phyloP scores from a whole-genome alignment of 2,888 invertebrate genomes.

The Scelioninae gen. 1 region DNA sequence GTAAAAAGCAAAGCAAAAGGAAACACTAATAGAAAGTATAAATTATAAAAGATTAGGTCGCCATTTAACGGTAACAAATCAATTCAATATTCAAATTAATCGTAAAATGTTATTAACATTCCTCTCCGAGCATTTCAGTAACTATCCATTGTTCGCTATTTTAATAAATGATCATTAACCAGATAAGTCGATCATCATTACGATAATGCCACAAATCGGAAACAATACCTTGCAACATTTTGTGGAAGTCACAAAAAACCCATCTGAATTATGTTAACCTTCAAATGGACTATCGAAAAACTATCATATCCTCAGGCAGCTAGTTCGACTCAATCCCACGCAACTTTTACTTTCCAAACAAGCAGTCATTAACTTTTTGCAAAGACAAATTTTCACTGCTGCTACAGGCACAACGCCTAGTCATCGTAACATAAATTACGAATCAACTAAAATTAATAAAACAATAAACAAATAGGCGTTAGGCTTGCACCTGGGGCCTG shows the following conservation, averaged over 20 bases:
- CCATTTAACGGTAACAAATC: conserved; percentile 14
- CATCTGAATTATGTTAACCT: conserved; percentile 42
- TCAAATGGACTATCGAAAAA: conserved; percentile 43
- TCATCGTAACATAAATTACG: conserved; percentile 8
- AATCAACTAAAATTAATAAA: not conserved
- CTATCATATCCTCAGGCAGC: conserved; percentile 23
- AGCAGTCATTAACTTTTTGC: conserved; percentile 17
- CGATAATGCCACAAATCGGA: conserved; percentile 4
- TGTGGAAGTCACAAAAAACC: conserved; percentile 10
- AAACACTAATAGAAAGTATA: conserved; percentile 15
- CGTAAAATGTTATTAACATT: conserved; percentile 20
- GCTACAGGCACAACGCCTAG: conserved; percentile 3
- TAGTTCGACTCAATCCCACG: not conserved
- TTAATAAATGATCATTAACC: conserved; percentile 21
- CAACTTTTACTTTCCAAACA: conserved; percentile 44
- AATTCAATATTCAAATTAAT: conserved; percentile 15
- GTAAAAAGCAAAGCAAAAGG: not conserved
- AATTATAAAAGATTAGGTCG: conserved; percentile 7
- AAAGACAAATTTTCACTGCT: conserved; percentile 9
- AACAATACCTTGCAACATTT: conserved; percentile 33
- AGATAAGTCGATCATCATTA: conserved; percentile 6
- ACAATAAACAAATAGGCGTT: not conserved
- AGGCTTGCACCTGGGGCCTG: not conserved
- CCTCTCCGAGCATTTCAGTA: conserved; percentile 4
- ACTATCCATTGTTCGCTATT: conserved; percentile 24